These are phyloP conservation scores for Ceryle rudis DNA, from an alignment of 2,797 vertebrate species.

Conservation along the genomic window DNA sequence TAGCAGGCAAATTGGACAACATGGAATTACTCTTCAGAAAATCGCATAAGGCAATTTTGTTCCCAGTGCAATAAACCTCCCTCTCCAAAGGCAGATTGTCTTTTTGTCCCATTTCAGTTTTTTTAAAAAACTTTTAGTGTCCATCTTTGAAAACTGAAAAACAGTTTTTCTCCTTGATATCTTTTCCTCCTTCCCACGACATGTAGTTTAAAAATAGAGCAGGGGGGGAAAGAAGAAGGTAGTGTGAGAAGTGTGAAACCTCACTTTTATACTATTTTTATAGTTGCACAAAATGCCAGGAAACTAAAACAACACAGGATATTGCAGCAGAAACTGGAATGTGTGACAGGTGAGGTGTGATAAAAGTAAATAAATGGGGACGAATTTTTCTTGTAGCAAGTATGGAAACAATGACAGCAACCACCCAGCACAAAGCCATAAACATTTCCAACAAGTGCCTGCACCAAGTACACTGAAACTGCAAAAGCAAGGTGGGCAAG, in stretches of 20 bases:
- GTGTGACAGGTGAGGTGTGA: accelerated
- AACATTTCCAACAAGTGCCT: neutral
- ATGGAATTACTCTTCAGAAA: neutral
- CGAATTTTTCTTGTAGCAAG: neutral
- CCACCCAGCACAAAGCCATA: neutral
- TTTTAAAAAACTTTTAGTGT: neutral
- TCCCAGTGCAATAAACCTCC: neutral
- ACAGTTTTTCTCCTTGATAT: neutral
- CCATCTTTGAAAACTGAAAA: neutral
- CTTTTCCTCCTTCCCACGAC: neutral
- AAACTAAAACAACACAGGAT: neutral
- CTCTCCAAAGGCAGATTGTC: neutral
- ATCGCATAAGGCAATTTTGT: neutral
- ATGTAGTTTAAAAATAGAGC: neutral
- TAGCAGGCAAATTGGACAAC: neutral
- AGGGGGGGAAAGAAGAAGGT: too few species aligned
- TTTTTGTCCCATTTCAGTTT: neutral
- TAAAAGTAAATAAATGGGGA: neutral
- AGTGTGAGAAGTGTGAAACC: neutral
- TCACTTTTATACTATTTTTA: neutral
- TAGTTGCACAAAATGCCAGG: neutral
- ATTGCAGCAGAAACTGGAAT: neutral
- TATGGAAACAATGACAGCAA: neutral
- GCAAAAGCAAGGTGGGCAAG: neutral
- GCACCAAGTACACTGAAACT: accelerated